Evolutionary conservation across 2,888 invertebrate genomes (phyloP), one percentile per base, ranked within the genome.

Genomic region (Aelia acuminata): DNA sequence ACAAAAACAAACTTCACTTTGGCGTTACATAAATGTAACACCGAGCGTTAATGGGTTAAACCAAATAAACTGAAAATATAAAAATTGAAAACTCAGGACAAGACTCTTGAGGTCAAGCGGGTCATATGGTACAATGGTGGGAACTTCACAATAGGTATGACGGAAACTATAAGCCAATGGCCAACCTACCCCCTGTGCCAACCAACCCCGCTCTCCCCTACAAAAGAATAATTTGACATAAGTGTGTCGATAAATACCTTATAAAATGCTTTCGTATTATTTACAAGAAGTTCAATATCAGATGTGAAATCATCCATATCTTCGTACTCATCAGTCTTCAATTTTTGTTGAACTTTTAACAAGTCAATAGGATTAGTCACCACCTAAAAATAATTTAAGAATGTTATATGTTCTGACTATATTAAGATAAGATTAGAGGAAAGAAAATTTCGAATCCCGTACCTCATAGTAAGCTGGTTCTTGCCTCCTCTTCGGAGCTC

Each of bases 241-340:
- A 53, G 15, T 26, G 11, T 50, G 50, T 10, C 20, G 22, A 35
- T 70, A 53, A 85, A 48, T 92, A 95, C 95, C 93, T 94, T 98
- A 92, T 99, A 99, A 93, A 98, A 99, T 15, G 97, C 96, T 92
- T 98, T 98, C 0, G 99, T 98, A 93, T 99, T 99, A 91, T 95
- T 97, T 48, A 98, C 96, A 91, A 99, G 94, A 53, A 98, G 94
- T 91, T 98, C 97, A 90, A 99, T 95, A 92, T 99, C 99, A 15
- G 95, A 94, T 63, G 97, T 95, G 89, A 99, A 93, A 91, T 98
- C 98, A 49, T 98, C 98, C 90, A 99, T 94, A 92, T 98, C 98
- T 91, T 97, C 96, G 92, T 99, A 99, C 88, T 98, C 98, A 91
- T 99, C 99, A 0, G 97, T 98, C 94, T 98, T 98, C 18, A 99